These are phyloP conservation scores for Scrobipalpa costella DNA, from an alignment of 2,888 invertebrate genomes.

Conservation along the genomic window DNA sequence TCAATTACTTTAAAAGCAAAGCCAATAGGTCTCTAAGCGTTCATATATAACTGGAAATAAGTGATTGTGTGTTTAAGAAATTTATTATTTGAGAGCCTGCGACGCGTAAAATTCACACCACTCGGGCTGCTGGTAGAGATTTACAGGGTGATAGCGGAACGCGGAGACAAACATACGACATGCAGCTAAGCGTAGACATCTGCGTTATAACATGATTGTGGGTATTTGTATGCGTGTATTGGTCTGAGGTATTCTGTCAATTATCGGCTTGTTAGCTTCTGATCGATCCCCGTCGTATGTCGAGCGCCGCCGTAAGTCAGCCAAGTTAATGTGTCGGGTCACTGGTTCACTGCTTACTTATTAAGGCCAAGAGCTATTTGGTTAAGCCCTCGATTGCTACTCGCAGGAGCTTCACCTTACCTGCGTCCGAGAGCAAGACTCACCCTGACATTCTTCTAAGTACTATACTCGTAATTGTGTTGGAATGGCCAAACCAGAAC, in stretches of 20 bases:
- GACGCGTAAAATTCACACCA: constrained; percentile 2
- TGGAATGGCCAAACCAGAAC: constrained; percentile 18
- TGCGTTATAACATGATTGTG: constrained; percentile 9
- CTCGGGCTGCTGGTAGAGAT: background rate
- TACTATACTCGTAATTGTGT: background rate
- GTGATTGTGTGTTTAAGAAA: constrained; percentile 16
- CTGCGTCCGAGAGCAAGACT: constrained; percentile 2
- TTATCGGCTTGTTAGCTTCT: constrained; percentile 68
- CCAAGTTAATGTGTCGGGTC: constrained; percentile 47
- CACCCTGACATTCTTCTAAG: constrained; percentile 12
- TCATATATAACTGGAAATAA: background rate
- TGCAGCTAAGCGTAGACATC: background rate
- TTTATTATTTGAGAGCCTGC: constrained; percentile 12
- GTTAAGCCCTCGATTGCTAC: background rate
- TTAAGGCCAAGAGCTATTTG: constrained; percentile 30
- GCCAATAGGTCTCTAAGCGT: background rate
- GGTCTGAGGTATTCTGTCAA: constrained; percentile 62
- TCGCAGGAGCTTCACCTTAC: background rate
- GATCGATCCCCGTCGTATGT: constrained; percentile 58
- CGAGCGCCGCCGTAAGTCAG: constrained; percentile 54
- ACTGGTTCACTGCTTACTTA: constrained; percentile 37
- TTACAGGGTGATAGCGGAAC: constrained; percentile 1
- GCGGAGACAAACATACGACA: constrained; percentile 21
- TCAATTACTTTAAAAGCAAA: constrained; percentile 16
- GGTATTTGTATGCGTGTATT: constrained; percentile 12